phyloP scores from a whole-genome alignment of 2,888 invertebrate species.

The Pseudanteris insignis region DNA sequence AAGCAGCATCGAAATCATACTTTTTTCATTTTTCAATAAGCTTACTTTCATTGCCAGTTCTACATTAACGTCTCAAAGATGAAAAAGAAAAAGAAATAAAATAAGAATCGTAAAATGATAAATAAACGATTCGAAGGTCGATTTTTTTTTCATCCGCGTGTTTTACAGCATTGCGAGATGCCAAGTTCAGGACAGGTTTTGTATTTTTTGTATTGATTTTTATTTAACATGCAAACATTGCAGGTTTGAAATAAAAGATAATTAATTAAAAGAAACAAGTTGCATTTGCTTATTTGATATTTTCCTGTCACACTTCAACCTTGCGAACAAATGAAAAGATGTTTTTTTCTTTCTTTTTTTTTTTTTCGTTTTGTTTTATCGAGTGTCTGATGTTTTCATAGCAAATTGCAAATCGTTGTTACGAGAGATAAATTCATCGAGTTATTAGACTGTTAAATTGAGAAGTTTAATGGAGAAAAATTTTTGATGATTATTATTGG shows the following conservation, averaged over 20 bases:
- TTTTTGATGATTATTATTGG: too few species aligned
- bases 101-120: conserved; percentile 3
- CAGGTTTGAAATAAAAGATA: conserved; percentile 18
- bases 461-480: too few species aligned
- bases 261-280: conserved; percentile 19
- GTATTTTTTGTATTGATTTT: conserved; percentile 19
- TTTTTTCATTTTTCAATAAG: too few species aligned
- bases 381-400: too few species aligned
- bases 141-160: conserved; percentile 1
- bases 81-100: background rate
- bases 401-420: too few species aligned
- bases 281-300: conserved; percentile 4
- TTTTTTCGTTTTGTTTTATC: too few species aligned
- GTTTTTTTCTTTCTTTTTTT: conserved; percentile 12
- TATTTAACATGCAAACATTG: conserved; percentile 9
- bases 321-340: conserved; percentile 15
- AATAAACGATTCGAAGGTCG: conserved; percentile 14
- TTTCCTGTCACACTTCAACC: background rate
- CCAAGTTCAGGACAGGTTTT: conserved; percentile 12
- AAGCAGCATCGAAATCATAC: too few species aligned
- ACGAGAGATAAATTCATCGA: too few species aligned
- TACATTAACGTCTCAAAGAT: too few species aligned
- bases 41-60: too few species aligned
- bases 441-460: too few species aligned
- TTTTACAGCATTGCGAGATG: too few species aligned